Evolutionary conservation across 2,797 vertebrate species (phyloP).

Genomic region (Sarcoramphus papa): DNA sequence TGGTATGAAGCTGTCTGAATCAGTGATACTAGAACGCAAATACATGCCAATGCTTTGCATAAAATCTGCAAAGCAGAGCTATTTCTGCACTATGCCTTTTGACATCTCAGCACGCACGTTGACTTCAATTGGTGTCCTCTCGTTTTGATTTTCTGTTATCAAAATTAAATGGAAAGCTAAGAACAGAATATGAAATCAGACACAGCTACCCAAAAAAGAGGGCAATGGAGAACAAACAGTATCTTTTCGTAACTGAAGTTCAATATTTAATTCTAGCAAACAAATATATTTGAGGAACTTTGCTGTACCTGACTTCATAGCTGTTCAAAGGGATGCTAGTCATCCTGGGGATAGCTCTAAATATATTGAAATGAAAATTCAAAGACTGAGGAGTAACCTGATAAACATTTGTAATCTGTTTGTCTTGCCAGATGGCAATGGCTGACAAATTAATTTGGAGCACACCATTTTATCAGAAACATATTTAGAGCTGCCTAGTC

Average conservation of each 20-base stretch:
- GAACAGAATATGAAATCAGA: background rate
- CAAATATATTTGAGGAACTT: background rate
- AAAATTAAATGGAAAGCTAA: slow-evolving; percentile 18
- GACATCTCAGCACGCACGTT: slow-evolving; percentile 8
- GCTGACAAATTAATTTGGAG: background rate
- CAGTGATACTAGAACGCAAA: slow-evolving; percentile 24
- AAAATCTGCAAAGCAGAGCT: slow-evolving; percentile 16
- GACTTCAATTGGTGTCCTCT: background rate
- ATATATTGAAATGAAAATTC: background rate
- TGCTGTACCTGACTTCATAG: background rate
- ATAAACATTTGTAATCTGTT: background rate
- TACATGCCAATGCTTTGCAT: slow-evolving; percentile 8
- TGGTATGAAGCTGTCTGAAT: slow-evolving; percentile 40
- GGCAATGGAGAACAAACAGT: background rate
- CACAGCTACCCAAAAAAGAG: background rate
- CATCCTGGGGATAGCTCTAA: background rate
- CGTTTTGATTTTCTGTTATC: slow-evolving; percentile 21
- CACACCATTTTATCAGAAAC: background rate
- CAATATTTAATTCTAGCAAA: slow-evolving; percentile 14
- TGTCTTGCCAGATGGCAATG: background rate
- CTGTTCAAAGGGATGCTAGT: background rate
- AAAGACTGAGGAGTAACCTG: background rate
- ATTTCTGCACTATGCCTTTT: slow-evolving; percentile 21
- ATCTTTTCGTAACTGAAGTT: background rate
- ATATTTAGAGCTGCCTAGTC: background rate